Evolutionary conservation across 2,113 vertebrate genomes (phyloP).

Genomic region (Entelurus aequoreus): DNA sequence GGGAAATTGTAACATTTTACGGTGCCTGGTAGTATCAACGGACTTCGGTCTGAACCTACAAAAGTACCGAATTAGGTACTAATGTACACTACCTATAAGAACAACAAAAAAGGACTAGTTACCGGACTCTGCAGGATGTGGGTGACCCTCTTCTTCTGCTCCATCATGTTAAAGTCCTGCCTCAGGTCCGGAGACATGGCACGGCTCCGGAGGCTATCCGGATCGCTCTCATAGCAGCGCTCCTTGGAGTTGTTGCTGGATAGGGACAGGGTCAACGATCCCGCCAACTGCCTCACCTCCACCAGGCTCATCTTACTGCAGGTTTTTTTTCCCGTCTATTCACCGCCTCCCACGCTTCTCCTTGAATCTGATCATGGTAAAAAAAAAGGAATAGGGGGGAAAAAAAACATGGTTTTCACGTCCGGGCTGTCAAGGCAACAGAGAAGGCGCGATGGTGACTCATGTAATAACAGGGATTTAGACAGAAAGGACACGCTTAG

Average conservation of each 20-base stretch:
- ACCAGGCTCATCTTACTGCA: constrained; percentile 79
- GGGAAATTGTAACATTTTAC: too few relatives aligned
- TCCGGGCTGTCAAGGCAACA: constrained; percentile 45
- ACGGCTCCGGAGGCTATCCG: constrained; percentile 78
- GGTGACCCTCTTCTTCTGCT: constrained; percentile 94
- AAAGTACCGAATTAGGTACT: too few relatives aligned
- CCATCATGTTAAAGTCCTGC: constrained; percentile 99
- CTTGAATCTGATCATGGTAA: constrained; percentile 22
- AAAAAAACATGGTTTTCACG: constrained; percentile 10
- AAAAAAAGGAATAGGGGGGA: not conserved
- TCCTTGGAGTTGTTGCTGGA: constrained; percentile 83
- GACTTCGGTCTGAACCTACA: too few relatives aligned
- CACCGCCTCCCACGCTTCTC: constrained; percentile 12
- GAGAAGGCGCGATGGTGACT: constrained; percentile 46
- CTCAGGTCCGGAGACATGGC: constrained; percentile 90
- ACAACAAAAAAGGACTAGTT: constrained; percentile 52
- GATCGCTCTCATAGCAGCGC: constrained; percentile 82
- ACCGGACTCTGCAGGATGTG: constrained; percentile 96
- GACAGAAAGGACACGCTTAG: constrained; percentile 7
- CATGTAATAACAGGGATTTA: constrained; percentile 57
- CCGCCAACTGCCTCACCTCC: constrained; percentile 76
- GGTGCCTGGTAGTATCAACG: too few relatives aligned
- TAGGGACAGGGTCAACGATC: constrained; percentile 78
- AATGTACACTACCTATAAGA: too few relatives aligned
- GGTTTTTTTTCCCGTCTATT: not conserved